Evolutionary conservation across 2,113 vertebrate genomes (phyloP).

Genomic region (Hassar affinis): DNA sequence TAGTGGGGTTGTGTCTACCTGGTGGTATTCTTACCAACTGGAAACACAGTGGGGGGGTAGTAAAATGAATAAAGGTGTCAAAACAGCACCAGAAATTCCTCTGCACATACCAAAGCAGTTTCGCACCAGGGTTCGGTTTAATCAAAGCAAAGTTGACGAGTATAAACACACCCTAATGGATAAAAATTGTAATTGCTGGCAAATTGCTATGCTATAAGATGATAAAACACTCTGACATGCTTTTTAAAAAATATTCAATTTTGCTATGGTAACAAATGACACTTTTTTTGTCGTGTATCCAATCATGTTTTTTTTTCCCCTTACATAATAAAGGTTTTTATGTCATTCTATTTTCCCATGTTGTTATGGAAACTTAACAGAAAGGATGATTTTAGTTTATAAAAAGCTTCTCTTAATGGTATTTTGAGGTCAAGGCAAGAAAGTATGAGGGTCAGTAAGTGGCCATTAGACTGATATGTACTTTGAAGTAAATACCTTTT

Average conservation of each 20-base stretch:
- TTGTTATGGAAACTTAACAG: background rate
- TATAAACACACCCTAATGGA: no score
- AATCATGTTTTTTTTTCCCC: background rate
- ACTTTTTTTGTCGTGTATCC: background rate
- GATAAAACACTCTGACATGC: background rate
- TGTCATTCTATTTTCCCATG: background rate
- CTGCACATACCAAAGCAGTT: no score
- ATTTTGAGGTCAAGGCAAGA: conserved; percentile 7
- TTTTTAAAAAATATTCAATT: background rate
- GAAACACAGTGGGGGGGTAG: no score
- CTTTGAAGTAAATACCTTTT: conserved; percentile 6
- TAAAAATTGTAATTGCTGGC: no score
- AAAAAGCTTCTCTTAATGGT: background rate
- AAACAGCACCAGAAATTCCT: no score
- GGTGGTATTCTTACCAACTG: no score
- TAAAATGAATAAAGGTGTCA: no score
- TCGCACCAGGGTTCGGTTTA: no score
- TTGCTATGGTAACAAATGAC: background rate
- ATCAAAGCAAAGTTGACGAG: background rate
- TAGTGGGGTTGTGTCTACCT: no score
- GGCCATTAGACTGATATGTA: background rate
- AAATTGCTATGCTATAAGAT: background rate
- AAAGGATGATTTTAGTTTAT: background rate
- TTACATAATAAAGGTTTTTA: background rate
- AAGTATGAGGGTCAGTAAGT: background rate